Evolutionary conservation across 1,140 invertebrate species (phyloP).

Genomic region (Rhagoletis pomonella): DNA sequence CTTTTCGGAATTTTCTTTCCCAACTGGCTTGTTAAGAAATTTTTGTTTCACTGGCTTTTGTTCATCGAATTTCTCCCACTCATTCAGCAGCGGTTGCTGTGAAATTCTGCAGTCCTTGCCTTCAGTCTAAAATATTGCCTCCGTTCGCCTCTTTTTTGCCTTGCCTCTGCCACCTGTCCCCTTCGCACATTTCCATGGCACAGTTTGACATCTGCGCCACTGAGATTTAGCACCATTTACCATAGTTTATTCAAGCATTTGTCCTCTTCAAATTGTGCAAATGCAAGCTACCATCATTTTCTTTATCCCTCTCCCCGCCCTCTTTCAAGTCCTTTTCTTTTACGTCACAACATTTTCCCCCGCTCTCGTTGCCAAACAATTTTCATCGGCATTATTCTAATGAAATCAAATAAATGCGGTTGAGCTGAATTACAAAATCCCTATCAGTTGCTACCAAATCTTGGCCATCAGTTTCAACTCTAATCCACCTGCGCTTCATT

Average conservation of each 20-base stretch:
- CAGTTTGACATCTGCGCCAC: too few species aligned
- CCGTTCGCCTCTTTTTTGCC: too few species aligned
- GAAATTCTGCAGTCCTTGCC: not conserved
- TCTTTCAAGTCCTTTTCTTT: too few species aligned
- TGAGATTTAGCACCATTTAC: too few species aligned
- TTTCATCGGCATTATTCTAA: not conserved
- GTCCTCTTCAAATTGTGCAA: too few species aligned
- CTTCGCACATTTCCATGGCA: not conserved
- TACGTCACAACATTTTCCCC: too few species aligned
- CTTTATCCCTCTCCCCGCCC: too few species aligned
- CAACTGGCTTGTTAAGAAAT: not conserved
- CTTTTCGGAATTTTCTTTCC: not conserved
- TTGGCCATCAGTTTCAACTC: not conserved
- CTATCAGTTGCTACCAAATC: not conserved
- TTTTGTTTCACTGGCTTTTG: too few species aligned
- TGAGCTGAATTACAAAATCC: not conserved
- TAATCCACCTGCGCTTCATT: not conserved
- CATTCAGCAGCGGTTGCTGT: not conserved
- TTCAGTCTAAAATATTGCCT: not conserved
- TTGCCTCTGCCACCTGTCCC: not conserved
- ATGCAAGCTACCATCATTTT: too few species aligned
- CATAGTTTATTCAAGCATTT: too few species aligned
- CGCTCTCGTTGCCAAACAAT: not conserved
- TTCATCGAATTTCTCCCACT: too few species aligned
- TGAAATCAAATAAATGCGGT: slow-evolving; percentile 7